A percentile compares a stretch with the other conserved stretches of the same genome.
Conservation (phyloP, 1,140 invertebrate genomes). For the Anastrepha ludens region DNA sequence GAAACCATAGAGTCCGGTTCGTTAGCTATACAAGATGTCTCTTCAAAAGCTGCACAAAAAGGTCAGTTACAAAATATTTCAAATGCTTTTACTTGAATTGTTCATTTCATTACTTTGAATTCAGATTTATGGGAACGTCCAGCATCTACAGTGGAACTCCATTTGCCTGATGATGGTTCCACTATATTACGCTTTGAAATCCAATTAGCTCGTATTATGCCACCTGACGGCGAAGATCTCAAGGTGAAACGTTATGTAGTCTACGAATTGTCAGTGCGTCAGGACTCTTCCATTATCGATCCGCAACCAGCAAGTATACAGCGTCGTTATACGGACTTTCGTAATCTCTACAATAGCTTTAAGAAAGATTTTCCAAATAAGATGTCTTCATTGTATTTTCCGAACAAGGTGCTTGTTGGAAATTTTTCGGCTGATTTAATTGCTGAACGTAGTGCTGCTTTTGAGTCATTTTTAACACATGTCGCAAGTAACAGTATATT, state of each 20-base stretch:
- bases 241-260: conserved; percentile 80
- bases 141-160: conserved; percentile 48
- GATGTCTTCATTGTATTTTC: conserved; percentile 80
- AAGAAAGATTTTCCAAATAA: conserved; percentile 78
- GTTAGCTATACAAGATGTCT: conserved; percentile 62
- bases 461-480: conserved; percentile 81
- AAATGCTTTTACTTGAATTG: background rate
- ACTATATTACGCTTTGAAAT: conserved; percentile 75
- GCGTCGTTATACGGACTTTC: conserved; percentile 85
- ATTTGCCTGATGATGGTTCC: conserved; percentile 63
- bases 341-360: conserved; percentile 80
- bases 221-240: conserved; percentile 72
- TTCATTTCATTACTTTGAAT: background rate
- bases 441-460: conserved; percentile 80
- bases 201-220: conserved; percentile 74
- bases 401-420: conserved; percentile 84
- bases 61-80: conserved; percentile 57
- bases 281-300: conserved; percentile 76
- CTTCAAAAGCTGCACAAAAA: conserved; percentile 61
- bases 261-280: conserved; percentile 79
- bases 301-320: conserved; percentile 80
- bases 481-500: conserved; percentile 78
- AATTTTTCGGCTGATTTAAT: conserved; percentile 86
- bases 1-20: conserved; percentile 67
- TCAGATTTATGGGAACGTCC: conserved; percentile 67